phyloP scores from a whole-genome alignment of 53 echinoderm and acorn worm species.

The Apostichopus leukothele region DNA sequence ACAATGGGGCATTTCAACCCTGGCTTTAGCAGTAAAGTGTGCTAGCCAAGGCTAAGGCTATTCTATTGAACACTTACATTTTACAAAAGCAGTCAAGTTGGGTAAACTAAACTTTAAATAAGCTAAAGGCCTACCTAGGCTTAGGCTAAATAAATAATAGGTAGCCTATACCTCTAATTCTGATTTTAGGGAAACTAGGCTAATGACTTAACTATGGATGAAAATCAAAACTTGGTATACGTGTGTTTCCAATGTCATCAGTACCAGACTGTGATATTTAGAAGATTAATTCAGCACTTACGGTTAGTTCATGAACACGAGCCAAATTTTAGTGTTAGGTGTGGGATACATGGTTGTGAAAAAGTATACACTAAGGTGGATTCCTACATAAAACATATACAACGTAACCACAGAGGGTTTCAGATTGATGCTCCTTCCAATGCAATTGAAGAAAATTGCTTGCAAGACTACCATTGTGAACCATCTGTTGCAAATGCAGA shows the following conservation, averaged over 20 bases:
- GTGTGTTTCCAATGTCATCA: conserved; percentile 17
- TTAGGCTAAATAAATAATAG: too few species aligned
- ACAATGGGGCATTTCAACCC: too few species aligned
- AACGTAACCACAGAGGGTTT: conserved; percentile 8
- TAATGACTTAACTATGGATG: too few species aligned
- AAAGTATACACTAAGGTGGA: conserved; percentile 17
- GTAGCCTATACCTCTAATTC: too few species aligned
- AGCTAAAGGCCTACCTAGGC: too few species aligned
- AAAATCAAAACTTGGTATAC: background rate
- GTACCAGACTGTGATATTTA: conserved; percentile 9
- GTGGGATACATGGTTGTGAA: conserved; percentile 19
- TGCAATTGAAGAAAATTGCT: background rate
- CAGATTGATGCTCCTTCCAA: background rate
- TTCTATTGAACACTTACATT: too few species aligned
- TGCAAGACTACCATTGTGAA: background rate
- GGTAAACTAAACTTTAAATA: too few species aligned
- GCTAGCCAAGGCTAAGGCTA: too few species aligned
- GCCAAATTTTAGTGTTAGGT: conserved; percentile 32
- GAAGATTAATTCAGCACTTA: conserved; percentile 7
- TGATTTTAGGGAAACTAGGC: too few species aligned
- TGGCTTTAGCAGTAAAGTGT: too few species aligned
- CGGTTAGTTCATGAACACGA: background rate
- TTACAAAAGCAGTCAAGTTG: too few species aligned
- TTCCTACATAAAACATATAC: conserved; percentile 12
- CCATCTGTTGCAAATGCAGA: background rate